A percentile compares a stretch with the other conserved stretches of the same genome.
These are phyloP conservation scores for Illadopsis cleaveri DNA, from an alignment of 2,113 vertebrate species.

Conservation along the genomic window DNA sequence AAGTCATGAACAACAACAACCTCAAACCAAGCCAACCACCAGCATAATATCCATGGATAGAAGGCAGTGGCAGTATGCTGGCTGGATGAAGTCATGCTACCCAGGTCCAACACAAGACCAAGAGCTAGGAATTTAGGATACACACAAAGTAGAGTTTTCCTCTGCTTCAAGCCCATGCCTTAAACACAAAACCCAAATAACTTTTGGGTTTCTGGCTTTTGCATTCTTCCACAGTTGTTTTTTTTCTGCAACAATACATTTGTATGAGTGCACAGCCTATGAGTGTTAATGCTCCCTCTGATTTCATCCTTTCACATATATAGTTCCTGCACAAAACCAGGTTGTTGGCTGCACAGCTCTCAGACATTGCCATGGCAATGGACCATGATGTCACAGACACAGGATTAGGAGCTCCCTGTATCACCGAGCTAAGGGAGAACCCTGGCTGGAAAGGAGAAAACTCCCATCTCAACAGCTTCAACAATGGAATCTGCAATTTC, in stretches of 20 bases:
- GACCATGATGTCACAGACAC: not conserved
- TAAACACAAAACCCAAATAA: not conserved
- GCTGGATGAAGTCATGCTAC: not conserved
- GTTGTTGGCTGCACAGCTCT: not conserved
- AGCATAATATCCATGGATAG: not conserved
- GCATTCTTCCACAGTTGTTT: not conserved
- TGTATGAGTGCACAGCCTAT: not conserved
- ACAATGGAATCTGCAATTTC: not conserved
- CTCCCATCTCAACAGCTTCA: not conserved
- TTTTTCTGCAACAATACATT: not conserved
- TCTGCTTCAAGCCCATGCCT: not conserved
- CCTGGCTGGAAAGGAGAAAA: not conserved
- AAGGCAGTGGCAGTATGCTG: not conserved
- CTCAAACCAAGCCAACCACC: not conserved
- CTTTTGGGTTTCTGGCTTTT: not conserved
- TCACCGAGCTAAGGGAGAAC: not conserved
- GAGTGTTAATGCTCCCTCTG: not conserved
- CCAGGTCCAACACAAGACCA: not conserved
- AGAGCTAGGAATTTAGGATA: not conserved
- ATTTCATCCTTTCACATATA: not conserved
- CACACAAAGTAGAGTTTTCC: not conserved
- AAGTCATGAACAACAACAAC: not conserved
- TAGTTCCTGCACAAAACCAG: not conserved
- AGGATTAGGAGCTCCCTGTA: conserved; percentile 22
- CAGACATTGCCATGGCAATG: not conserved